phyloP scores from a whole-genome alignment of 2,888 invertebrate genomes.

The Hirtodrosophila histrioides region DNA sequence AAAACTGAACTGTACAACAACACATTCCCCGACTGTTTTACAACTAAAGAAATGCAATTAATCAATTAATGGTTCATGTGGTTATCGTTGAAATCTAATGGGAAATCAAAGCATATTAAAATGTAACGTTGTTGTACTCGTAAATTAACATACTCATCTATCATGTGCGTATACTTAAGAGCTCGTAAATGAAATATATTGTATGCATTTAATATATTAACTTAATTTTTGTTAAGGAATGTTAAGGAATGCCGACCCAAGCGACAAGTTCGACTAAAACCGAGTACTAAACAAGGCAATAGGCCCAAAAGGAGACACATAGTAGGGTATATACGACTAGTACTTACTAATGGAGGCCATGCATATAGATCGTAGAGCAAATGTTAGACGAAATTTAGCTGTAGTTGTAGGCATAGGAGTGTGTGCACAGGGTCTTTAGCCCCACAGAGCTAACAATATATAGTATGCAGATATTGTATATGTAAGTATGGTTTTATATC shows the following conservation, averaged over 20 bases:
- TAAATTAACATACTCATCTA: conserved; percentile 32
- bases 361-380: conserved; percentile 62
- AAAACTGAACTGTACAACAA: background rate
- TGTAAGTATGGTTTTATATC: conserved; percentile 38
- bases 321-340: conserved; percentile 16
- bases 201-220: conserved; percentile 13
- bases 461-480: conserved; percentile 6
- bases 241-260: conserved; percentile 26
- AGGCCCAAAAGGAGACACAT: conserved; percentile 18
- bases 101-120: conserved; percentile 17
- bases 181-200: conserved; percentile 19
- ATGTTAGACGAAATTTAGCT: conserved; percentile 63
- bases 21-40: conserved; percentile 3
- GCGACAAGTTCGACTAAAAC: conserved; percentile 25
- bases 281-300: conserved; percentile 14
- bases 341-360: conserved; percentile 21
- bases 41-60: conserved; percentile 9
- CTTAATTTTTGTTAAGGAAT: conserved; percentile 29
- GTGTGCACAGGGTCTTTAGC: conserved; percentile 16
- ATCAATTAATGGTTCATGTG: conserved; percentile 1
- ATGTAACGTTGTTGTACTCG: conserved; percentile 40
- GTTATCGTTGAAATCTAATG: conserved; percentile 1
- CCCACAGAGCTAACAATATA: conserved; percentile 12
- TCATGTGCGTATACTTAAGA: conserved; percentile 23
- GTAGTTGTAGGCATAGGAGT: conserved; percentile 50